Conservation (phyloP, 2,797 vertebrate species). For the Mus caroli region DNA sequence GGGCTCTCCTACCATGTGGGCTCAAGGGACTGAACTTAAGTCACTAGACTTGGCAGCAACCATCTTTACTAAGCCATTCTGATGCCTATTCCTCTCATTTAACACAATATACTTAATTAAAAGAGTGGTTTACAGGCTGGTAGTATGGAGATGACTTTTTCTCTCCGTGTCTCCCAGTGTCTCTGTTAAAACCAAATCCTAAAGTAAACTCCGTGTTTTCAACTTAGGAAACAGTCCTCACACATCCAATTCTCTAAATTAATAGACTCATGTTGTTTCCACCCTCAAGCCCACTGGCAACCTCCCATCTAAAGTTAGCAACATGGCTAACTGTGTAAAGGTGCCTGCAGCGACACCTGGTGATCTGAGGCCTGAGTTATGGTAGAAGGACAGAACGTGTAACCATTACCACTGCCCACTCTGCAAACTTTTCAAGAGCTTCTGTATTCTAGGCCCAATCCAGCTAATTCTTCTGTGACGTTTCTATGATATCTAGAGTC, state of each 20-base stretch:
- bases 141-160: conserved; percentile 25
- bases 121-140: neutral
- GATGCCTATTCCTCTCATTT: neutral
- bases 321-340: neutral
- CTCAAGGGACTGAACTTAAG: neutral
- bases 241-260: conserved; percentile 19
- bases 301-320: neutral
- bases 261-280: conserved; percentile 26
- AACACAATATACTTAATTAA: neutral
- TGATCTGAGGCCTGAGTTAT: neutral
- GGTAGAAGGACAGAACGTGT: neutral
- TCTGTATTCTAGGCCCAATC: neutral
- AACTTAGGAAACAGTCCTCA: neutral
- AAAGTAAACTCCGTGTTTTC: conserved; percentile 13
- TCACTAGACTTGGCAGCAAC: neutral
- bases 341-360: neutral
- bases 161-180: conserved; percentile 43
- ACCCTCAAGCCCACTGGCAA: neutral
- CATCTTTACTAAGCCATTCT: neutral
- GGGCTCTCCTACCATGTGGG: neutral
- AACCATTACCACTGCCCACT: too few species aligned
- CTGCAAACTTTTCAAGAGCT: neutral
- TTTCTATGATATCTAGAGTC: neutral
- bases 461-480: neutral
- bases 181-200: neutral